Evolutionary conservation across 1,140 invertebrate species (phyloP).

Genomic region (Tetranychus cinnabarinus): DNA sequence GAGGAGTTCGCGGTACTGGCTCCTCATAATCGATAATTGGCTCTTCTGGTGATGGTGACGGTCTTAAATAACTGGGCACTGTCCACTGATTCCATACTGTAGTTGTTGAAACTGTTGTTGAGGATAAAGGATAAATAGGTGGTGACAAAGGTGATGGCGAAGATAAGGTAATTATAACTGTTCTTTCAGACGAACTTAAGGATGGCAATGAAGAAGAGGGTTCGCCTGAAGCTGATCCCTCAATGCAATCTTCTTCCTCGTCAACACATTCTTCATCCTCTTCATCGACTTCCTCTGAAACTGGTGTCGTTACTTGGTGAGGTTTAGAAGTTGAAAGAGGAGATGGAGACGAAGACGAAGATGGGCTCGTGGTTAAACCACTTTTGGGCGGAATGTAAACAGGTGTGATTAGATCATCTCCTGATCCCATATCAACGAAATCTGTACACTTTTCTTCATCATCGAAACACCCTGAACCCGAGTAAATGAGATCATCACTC

Average conservation of each 20-base stretch:
- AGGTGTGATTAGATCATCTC: constrained; percentile 44
- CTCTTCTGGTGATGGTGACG: not conserved
- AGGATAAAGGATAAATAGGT: not conserved
- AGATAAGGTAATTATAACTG: not conserved
- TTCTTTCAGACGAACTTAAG: not conserved
- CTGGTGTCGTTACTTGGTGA: not conserved
- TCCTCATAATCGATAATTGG: not conserved
- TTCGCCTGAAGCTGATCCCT: not conserved
- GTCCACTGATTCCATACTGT: not conserved
- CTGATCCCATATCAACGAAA: not conserved
- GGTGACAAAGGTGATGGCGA: not conserved
- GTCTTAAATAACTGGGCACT: not conserved
- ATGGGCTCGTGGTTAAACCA: not conserved
- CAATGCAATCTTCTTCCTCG: not conserved
- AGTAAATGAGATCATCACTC: constrained; percentile 1
- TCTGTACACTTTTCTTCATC: not conserved
- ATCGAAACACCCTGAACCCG: constrained; percentile 1
- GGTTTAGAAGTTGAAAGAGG: not conserved
- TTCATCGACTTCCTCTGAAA: not conserved
- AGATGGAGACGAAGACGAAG: not conserved
- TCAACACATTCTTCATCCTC: not conserved
- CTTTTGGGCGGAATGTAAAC: constrained; percentile 53
- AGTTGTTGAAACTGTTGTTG: not conserved
- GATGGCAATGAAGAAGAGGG: not conserved
- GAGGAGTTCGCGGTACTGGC: not conserved